A percentile compares a stretch with the other conserved stretches of the same genome.
phyloP scores from a whole-genome alignment of 2,888 invertebrate genomes.

The Agrypnus murinus region DNA sequence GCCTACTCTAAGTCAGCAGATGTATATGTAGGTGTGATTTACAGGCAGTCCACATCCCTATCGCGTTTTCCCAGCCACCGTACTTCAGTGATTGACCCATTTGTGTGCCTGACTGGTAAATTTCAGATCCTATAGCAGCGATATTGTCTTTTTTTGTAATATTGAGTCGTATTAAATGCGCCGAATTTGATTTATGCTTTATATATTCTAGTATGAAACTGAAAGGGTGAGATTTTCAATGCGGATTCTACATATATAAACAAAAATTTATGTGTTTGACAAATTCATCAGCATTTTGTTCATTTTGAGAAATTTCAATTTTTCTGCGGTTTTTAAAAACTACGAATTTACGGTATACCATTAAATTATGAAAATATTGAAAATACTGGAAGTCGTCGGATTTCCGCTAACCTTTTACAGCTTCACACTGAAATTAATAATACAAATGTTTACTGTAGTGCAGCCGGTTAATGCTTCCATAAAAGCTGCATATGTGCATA shows the following conservation, averaged over 20 bases:
- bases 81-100: constrained; percentile 43
- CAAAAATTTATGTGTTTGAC: too few species aligned
- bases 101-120: constrained; percentile 38
- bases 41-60: constrained; percentile 46
- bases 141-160: constrained; percentile 28
- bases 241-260: constrained; percentile 16
- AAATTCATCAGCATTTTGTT: too few species aligned
- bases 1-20: constrained; percentile 38
- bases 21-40: constrained; percentile 49
- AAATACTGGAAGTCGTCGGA: too few species aligned
- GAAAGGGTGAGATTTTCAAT: constrained; percentile 22
- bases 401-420: too few species aligned
- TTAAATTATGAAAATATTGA: too few species aligned
- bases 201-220: constrained; percentile 4
- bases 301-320: too few species aligned
- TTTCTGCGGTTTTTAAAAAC: too few species aligned
- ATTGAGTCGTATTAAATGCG: constrained; percentile 29
- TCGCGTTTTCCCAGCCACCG: constrained; percentile 43
- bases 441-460: too few species aligned
- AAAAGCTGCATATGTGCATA: constrained; percentile 22
- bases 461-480: constrained; percentile 10
- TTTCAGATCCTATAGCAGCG: constrained; percentile 35
- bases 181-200: constrained; percentile 22
- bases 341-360: too few species aligned
- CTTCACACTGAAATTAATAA: too few species aligned